Evolutionary conservation across 2,888 invertebrate species (phyloP), one percentile per base, ranked within the genome.

Genomic region (Ischnus inquisitorius): DNA sequence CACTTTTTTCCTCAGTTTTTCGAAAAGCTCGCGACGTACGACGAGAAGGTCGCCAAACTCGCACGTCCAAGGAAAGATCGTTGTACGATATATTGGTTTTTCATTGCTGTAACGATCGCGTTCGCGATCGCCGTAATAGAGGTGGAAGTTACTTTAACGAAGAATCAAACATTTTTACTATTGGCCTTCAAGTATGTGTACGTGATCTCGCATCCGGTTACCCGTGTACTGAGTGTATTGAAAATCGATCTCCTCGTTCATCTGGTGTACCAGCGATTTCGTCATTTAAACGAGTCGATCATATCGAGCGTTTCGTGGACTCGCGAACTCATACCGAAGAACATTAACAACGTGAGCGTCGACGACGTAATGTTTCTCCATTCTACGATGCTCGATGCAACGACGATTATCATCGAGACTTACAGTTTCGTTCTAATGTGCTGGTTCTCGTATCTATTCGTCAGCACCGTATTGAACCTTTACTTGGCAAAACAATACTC

Each of bases 251-350:
- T 79, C 16, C 41, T 82, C 57, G 68, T 85, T 1, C 79, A 85
- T 64, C 46, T 85, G 43, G 46, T 65, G 34, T 76, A 79, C 12
- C 85, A 85, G 72, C 85, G 85, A 14, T 84, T 82, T 43, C 72
- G 41, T 12, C 85, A 85, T 48, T 25, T 85, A 10, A 85, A 85
- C 22, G 16, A 72, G 19, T 51, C 0, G 2, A 85, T 85, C 28
- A 4, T 85, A 19, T 60, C 82, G 16, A 76, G 3, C 10, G 79
- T 75, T 12, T 62, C 43, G 28, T 79, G 67, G 43, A 82, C 28
- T 25, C 79, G 74, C 10, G 78, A 60, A 6, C 54, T 22, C 14
- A 57, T 28, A 34, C 57, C 79, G 48, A 46, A 12, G 8, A 16
- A 48, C 22, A 28, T 28, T 57, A 79, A 60, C 22, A 76, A 48